Conservation (phyloP, 2,797 vertebrate genomes). For the Aldrovandia affinis region DNA sequence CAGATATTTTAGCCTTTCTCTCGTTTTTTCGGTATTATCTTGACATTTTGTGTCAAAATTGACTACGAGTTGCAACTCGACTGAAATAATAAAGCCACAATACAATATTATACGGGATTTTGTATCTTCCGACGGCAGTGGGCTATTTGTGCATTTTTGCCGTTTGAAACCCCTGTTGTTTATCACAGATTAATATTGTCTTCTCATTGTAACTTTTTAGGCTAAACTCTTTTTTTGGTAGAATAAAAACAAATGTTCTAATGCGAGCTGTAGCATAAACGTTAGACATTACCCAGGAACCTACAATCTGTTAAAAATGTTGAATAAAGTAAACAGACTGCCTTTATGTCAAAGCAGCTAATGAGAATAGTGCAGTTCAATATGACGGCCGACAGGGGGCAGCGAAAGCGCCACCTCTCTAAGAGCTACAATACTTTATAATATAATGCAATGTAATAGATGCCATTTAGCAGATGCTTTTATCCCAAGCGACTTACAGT, state of each 20-base stretch:
- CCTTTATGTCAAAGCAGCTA: conserved; percentile 11
- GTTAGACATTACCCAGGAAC: not conserved
- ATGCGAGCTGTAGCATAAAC: not conserved
- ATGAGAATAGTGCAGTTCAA: not conserved
- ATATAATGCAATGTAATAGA: too few species aligned
- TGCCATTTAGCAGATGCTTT: too few species aligned
- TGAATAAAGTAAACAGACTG: conserved; percentile 17
- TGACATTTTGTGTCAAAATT: not conserved
- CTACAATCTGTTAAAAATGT: not conserved
- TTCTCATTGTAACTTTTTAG: not conserved
- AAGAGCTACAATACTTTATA: not conserved
- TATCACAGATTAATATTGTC: not conserved
- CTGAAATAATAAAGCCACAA: not conserved
- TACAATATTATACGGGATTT: not conserved
- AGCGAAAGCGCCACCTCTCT: not conserved
- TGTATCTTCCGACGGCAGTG: not conserved
- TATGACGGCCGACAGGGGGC: conserved; percentile 15
- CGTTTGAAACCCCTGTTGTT: not conserved
- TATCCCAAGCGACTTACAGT: too few species aligned
- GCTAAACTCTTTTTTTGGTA: not conserved
- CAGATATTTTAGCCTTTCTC: not conserved
- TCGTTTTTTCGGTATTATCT: not conserved
- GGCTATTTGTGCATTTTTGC: not conserved
- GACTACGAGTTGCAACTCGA: not conserved
- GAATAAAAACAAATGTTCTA: not conserved